Evolutionary conservation across 2,888 invertebrate genomes (phyloP), one percentile per base, ranked within the genome.

Genomic region (Digitonthophagus gazella): DNA sequence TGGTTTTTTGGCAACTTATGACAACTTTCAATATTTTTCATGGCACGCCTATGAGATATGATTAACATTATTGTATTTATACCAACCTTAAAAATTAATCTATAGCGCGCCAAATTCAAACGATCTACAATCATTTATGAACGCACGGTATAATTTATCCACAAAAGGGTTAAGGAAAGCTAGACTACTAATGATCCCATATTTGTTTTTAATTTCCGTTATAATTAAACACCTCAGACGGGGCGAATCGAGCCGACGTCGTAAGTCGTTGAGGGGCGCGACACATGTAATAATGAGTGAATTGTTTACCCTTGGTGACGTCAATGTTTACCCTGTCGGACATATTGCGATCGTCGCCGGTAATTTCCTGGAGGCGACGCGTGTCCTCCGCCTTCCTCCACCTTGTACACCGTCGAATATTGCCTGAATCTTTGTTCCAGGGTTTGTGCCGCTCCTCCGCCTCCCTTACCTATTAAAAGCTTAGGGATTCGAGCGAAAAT

Each of bases 261-360:
- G 28, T 44, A 44, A 44, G 28, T 44, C 28, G 28, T 61, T 66
- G 66, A 71, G 72, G 72, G 72, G 77, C 74, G 75, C 74, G 76
- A 74, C 76, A 76, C 75, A 76, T 75, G 75, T 75, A 75, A 77
- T 76, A 76, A 75, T 76, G 76, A 76, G 73, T 73, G 74, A 74
- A 75, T 74, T 77, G 77, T 76, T 77, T 77, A 71, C 80, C 71
- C 78, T 73, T 76, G 76, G 75, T 81, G 82, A 81, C 81, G 82
- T 81, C 81, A 82, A 78, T 82, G 81, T 82, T 82, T 82, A 78
- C 80, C 74, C 76, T 81, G 80, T 80, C 81, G 80, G 80, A 82
- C 81, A 82, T 82, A 82, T 82, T 82, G 81, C 82, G 80, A 80
- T 79, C 79, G 78, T 78, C 79, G 79, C 78, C 79, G 80, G 81